phyloP scores from a whole-genome alignment of 2,888 invertebrate genomes.

The Caenorhabditis auriculariae region DNA sequence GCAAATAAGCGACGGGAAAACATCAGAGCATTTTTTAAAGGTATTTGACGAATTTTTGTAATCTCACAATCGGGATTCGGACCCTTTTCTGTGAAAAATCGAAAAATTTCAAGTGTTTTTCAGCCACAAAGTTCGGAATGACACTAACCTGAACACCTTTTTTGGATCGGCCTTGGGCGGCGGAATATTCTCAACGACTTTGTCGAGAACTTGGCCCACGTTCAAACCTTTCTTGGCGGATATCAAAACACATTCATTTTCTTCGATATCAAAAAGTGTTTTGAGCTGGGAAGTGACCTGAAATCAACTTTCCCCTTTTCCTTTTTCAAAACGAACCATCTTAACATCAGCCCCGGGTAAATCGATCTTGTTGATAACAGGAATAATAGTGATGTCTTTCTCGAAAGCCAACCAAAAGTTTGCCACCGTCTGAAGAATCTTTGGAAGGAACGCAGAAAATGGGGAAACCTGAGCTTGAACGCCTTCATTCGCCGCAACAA shows the following conservation, averaged over 20 bases:
- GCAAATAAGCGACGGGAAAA: no score
- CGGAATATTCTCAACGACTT: slow-evolving; percentile 39
- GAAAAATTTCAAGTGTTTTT: no score
- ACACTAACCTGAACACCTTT: slow-evolving; percentile 70
- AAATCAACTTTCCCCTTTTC: background rate
- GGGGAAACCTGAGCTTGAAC: slow-evolving; percentile 59
- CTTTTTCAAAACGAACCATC: slow-evolving; percentile 21
- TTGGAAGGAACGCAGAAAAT: no score
- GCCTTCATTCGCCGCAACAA: slow-evolving; percentile 87
- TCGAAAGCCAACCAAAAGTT: slow-evolving; percentile 88
- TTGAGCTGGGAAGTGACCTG: slow-evolving; percentile 77
- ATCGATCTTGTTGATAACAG: slow-evolving; percentile 95
- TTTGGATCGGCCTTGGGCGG: slow-evolving; percentile 62
- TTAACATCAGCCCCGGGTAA: slow-evolving; percentile 86
- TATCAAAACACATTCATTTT: slow-evolving; percentile 76
- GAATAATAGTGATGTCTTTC: slow-evolving; percentile 80
- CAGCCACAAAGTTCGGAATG: no score
- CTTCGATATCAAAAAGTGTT: slow-evolving; percentile 79
- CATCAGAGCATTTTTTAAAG: no score
- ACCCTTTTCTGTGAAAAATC: no score
- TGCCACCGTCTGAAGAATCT: slow-evolving; percentile 81
- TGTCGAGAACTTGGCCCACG: slow-evolving; percentile 74
- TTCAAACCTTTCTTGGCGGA: slow-evolving; percentile 91
- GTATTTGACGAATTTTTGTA: no score
- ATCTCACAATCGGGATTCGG: no score